Evolutionary conservation across 2,888 invertebrate species (phyloP), one percentile per base, ranked within the genome.

Genomic region (Pycnomerus fuliginosus): DNA sequence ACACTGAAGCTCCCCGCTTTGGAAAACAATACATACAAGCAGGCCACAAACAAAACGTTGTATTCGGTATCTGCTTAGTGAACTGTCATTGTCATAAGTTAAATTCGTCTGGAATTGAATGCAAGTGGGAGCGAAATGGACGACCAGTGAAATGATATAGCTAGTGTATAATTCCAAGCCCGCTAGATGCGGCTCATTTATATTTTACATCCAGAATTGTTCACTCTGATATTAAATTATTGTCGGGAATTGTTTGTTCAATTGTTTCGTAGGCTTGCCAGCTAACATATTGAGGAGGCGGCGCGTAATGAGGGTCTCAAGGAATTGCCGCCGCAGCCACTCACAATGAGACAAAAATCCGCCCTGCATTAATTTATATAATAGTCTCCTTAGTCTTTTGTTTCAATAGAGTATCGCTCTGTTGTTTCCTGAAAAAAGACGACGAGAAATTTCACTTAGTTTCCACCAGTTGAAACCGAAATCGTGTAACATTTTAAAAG

Each of bases 181-280:
- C 13, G 37, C 38, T 48, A 49, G 41, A 41, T 45, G 44, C 42
- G 46, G 13, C 30, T 44, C 47, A 44, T 51, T 51, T n/a, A n/a
- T n/a, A n/a, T n/a, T n/a, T n/a, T 49, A 49, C 40, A 53, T 48
- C 41, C 38, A 43, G 44, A 48, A 44, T 38, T 37, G 40, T 39
- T 39, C 39, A 39, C 12, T 39, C 38, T 49, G 40, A 49, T 46
- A 46, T 46, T 42, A 41, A 38, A 45, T 46, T 46, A 41, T 34
- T 39, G 32, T 22, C 17, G 8, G 31, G 32, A 13, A 31, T 31
- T 39, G 37, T 37, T 29, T 10, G 14, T 8, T 10, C 17, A 22
- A 28, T 39, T 30, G 39, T 39, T 31, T 23, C 16, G 31, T 32
- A 15, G 30, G 17, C 27, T 36, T 27, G 36, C 16, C n/a, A 25